Evolutionary conservation across 1,140 invertebrate genomes (phyloP).

Genomic region (Agraylea sexmaculata): DNA sequence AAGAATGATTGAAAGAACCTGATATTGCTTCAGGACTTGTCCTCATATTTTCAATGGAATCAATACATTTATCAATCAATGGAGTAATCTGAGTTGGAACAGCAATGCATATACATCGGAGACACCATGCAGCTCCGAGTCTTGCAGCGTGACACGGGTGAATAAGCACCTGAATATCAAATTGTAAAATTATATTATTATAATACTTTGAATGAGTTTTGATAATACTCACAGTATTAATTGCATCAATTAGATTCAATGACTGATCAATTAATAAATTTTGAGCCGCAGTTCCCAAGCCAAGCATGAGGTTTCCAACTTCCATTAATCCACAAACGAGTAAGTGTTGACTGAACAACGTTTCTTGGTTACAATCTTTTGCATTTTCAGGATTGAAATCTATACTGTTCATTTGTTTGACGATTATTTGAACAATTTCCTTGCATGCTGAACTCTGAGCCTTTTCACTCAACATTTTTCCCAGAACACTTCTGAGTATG

Average conservation of each 20-base stretch:
- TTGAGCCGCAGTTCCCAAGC: conserved; percentile 83
- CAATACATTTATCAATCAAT: conserved; percentile 78
- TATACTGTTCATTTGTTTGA: conserved; percentile 91
- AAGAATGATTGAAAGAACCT: conserved; percentile 36
- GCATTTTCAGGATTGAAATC: conserved; percentile 84
- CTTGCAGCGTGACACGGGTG: conserved; percentile 88
- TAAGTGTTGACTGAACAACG: conserved; percentile 86
- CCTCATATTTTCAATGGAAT: conserved; percentile 76
- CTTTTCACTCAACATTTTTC: conserved; percentile 90
- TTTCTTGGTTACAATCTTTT: conserved; percentile 79
- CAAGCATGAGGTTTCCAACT: conserved; percentile 70
- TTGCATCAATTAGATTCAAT: conserved; percentile 52
- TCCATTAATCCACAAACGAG: conserved; percentile 90
- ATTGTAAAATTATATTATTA: neutral
- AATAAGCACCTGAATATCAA: conserved; percentile 62
- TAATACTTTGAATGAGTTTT: conserved; percentile 26
- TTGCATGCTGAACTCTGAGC: conserved; percentile 92
- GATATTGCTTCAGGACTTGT: conserved; percentile 88
- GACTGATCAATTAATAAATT: conserved; percentile 79
- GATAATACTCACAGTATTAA: conserved; percentile 37
- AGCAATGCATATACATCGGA: conserved; percentile 79
- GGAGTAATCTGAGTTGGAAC: conserved; percentile 89
- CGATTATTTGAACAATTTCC: conserved; percentile 83
- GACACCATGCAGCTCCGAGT: conserved; percentile 87
- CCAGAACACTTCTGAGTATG: conserved; percentile 82